phyloP scores from a whole-genome alignment of 2,888 invertebrate genomes.

The Tetanocera ferruginea region DNA sequence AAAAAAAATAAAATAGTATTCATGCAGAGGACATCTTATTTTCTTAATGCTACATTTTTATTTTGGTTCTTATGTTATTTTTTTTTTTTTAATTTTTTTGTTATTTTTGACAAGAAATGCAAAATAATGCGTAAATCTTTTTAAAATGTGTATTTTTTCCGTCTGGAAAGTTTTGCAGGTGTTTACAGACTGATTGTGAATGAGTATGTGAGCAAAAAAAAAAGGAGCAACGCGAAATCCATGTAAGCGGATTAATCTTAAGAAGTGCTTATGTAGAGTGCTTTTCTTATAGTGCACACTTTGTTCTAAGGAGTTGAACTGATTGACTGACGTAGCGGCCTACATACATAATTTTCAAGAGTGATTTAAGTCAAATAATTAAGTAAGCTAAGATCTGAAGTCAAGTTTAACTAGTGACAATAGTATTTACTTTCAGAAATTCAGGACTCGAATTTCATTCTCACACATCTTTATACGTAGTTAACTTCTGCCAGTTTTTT shows the following conservation, averaged over 20 bases:
- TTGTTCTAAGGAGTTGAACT: too few species aligned
- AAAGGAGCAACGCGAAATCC: slow-evolving; percentile 15
- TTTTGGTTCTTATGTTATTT: not conserved
- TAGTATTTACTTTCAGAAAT: not conserved
- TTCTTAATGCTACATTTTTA: slow-evolving; percentile 23
- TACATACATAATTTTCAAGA: too few species aligned
- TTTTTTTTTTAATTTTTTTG: not conserved
- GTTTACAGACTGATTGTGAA: slow-evolving; percentile 40
- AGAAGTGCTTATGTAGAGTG: slow-evolving; percentile 21
- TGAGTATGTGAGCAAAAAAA: not conserved
- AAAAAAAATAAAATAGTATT: slow-evolving; percentile 11
- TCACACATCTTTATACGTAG: too few species aligned
- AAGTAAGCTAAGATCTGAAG: too few species aligned
- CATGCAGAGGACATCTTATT: slow-evolving; percentile 29
- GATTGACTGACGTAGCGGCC: too few species aligned
- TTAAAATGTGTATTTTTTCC: slow-evolving; percentile 47
- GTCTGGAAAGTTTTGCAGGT: slow-evolving; percentile 55
- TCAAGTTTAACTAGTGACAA: not conserved
- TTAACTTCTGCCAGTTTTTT: too few species aligned
- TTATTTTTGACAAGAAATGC: slow-evolving; percentile 51
- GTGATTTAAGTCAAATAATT: too few species aligned
- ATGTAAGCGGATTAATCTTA: slow-evolving; percentile 26
- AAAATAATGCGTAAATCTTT: slow-evolving; percentile 60
- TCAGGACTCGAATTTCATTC: too few species aligned
- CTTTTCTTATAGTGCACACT: not conserved